phyloP scores from a whole-genome alignment of 2,888 invertebrate species.

The Frankliniella intonsa region DNA sequence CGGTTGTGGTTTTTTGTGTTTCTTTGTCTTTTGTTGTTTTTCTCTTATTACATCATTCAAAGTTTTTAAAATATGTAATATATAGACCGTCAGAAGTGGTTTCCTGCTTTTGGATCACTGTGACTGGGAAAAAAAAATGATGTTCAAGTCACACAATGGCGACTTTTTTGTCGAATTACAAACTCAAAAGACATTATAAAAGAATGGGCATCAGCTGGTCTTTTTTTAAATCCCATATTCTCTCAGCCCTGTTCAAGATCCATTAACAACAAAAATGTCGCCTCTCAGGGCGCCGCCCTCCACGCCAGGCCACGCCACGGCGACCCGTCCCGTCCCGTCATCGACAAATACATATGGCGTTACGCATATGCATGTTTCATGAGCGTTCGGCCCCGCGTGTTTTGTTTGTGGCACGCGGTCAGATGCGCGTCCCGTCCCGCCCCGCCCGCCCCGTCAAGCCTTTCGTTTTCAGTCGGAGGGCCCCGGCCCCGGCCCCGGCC shows the following conservation, averaged over 20 bases:
- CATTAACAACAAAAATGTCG: not conserved
- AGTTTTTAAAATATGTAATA: not conserved
- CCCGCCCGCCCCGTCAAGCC: too few relatives aligned
- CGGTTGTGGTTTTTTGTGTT: not conserved
- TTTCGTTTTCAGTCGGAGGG: not conserved
- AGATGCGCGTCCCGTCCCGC: too few relatives aligned
- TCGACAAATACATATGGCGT: not conserved
- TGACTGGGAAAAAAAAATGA: not conserved
- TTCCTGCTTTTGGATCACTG: not conserved
- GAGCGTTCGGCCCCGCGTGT: not conserved
- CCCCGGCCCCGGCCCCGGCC: not conserved
- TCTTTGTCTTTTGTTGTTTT: not conserved
- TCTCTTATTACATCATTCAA: not conserved
- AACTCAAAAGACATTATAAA: not conserved
- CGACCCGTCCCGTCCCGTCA: not conserved
- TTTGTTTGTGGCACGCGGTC: not conserved
- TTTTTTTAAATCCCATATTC: not conserved
- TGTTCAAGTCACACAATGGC: too few relatives aligned
- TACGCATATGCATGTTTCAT: conserved; percentile 6
- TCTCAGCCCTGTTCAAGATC: too few relatives aligned
- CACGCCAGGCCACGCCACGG: not conserved
- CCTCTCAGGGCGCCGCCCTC: not conserved
- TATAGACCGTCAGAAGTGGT: too few relatives aligned
- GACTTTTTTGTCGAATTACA: not conserved
- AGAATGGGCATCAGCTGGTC: not conserved